Percentiles rank a stretch among this genome's conserved stretches.
These are phyloP conservation scores for Scelioninae gen. 2 DNA, from an alignment of 2,888 invertebrate genomes.

Conservation along the genomic window DNA sequence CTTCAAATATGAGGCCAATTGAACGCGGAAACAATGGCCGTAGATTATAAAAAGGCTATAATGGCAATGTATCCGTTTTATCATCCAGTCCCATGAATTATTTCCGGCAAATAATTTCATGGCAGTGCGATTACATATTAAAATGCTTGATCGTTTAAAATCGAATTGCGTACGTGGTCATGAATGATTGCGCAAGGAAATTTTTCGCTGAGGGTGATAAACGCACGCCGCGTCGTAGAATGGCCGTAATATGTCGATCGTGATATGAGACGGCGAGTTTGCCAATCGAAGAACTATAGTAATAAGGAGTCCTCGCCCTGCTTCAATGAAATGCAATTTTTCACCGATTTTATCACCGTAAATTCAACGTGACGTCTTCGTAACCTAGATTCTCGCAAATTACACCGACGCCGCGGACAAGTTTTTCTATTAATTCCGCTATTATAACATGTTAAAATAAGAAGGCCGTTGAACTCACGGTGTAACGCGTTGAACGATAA, in stretches of 20 bases:
- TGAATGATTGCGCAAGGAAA: conserved; percentile 36
- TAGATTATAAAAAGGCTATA: too few relatives aligned
- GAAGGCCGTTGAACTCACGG: background rate
- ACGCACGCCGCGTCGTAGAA: conserved; percentile 24
- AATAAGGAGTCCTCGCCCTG: conserved; percentile 36
- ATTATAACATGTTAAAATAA: conserved; percentile 3
- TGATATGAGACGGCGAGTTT: conserved; percentile 43
- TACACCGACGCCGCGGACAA: conserved; percentile 24
- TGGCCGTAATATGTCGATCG: conserved; percentile 42
- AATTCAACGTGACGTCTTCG: conserved; percentile 67
- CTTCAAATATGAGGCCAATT: too few relatives aligned
- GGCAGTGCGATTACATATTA: conserved; percentile 6
- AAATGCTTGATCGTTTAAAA: conserved; percentile 15
- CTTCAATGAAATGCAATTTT: conserved; percentile 67
- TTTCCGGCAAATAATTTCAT: conserved; percentile 8
- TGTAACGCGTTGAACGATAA: background rate
- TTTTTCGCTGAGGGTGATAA: conserved; percentile 30
- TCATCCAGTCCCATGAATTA: too few relatives aligned
- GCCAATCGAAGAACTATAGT: conserved; percentile 53
- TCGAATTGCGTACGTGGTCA: conserved; percentile 27
- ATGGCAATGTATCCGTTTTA: too few relatives aligned
- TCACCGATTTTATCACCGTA: conserved; percentile 67
- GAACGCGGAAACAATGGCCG: too few relatives aligned
- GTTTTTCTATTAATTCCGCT: conserved; percentile 32
- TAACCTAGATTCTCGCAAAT: conserved; percentile 64